Conservation (phyloP, 92 coral and sea anemone genomes). For the Montipora capitata region DNA sequence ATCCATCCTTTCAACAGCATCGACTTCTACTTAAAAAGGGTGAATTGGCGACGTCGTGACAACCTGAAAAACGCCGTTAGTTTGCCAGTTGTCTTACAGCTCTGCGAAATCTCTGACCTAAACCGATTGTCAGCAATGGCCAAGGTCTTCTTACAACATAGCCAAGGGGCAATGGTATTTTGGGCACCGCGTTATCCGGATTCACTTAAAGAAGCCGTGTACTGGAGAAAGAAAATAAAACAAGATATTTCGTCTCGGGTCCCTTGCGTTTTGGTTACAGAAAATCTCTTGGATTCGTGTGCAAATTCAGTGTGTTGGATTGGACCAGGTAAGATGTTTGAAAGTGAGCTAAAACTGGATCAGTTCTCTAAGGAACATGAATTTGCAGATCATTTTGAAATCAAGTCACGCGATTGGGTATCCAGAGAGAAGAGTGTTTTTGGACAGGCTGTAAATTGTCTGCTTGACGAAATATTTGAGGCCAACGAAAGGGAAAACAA, state of each 20-base stretch:
- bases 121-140: conserved; percentile 42
- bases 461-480: conserved; percentile 54
- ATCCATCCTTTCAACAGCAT: conserved; percentile 55
- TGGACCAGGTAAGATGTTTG: conserved; percentile 71
- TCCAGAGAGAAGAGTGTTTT: conserved; percentile 77
- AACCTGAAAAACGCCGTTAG: neutral
- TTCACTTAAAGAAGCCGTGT: conserved; percentile 68
- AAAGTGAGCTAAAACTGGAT: conserved; percentile 67
- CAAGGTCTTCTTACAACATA: conserved; percentile 51
- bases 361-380: conserved; percentile 70
- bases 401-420: conserved; percentile 72
- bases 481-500: conserved; percentile 14
- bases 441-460: conserved; percentile 72
- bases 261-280: conserved; percentile 80
- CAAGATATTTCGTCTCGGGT: conserved; percentile 30
- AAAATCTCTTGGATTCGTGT: conserved; percentile 48
- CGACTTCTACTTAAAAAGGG: conserved; percentile 48
- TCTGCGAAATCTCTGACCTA: conserved; percentile 76
- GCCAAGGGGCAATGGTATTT: conserved; percentile 78
- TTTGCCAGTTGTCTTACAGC: conserved; percentile 44
- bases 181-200: conserved; percentile 81
- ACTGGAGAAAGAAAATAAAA: conserved; percentile 62
- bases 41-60: conserved; percentile 7
- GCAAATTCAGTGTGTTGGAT: conserved; percentile 63
- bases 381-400: conserved; percentile 79